phyloP scores from a whole-genome alignment of 2,797 vertebrate genomes.

The Danio jaintianensis region DNA sequence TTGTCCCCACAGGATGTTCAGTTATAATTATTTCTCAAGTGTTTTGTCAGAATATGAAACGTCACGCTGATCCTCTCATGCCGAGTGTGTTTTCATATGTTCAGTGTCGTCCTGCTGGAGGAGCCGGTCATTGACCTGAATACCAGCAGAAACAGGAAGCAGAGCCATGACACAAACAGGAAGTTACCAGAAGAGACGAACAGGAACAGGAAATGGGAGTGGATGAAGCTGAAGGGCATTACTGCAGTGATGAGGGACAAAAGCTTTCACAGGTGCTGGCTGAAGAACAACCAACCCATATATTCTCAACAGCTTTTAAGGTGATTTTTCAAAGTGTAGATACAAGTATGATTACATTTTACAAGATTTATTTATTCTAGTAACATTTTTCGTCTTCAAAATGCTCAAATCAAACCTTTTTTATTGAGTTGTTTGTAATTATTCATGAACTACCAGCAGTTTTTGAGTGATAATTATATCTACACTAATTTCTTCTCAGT shows the following conservation, averaged over 20 bases:
- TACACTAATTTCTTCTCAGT: no score
- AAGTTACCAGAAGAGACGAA: slow-evolving; percentile 78
- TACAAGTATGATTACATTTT: no score
- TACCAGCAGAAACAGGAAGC: slow-evolving; percentile 77
- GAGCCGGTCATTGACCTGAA: slow-evolving; percentile 66
- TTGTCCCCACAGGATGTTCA: background rate
- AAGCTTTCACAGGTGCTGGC: slow-evolving; percentile 76
- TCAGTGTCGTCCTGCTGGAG: slow-evolving; percentile 59
- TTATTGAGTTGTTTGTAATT: no score
- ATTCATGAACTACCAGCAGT: no score
- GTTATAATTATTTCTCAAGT: background rate
- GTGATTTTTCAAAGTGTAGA: no score
- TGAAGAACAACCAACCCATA: background rate
- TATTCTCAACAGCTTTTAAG: no score
- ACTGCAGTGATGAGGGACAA: slow-evolving; percentile 72
- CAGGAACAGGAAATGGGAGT: slow-evolving; percentile 80
- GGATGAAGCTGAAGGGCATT: slow-evolving; percentile 72
- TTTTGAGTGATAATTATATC: no score
- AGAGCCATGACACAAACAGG: slow-evolving; percentile 81
- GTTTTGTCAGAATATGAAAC: background rate
- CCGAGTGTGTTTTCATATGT: background rate
- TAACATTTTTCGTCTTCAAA: no score
- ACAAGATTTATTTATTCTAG: no score
- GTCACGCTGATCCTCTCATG: background rate
- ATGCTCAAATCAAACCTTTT: no score